Percentiles rank a stretch among this genome's conserved stretches.
phyloP scores from a whole-genome alignment of 2,113 vertebrate species.

The Uria lomvia region DNA sequence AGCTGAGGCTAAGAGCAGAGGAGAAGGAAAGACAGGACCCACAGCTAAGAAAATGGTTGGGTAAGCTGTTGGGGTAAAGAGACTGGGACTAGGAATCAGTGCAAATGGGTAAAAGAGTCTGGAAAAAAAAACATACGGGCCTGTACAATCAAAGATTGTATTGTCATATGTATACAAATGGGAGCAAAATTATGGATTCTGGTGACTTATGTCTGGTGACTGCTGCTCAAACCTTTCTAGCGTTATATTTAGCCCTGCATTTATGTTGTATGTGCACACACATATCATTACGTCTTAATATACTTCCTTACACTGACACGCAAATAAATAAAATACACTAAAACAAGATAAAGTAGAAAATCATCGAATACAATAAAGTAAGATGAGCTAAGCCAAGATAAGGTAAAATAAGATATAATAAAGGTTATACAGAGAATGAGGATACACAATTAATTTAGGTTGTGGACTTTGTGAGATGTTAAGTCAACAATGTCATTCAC shows the following conservation, averaged over 20 bases:
- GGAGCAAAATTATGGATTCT: not conserved
- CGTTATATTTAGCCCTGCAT: not conserved
- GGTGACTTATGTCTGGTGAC: not conserved
- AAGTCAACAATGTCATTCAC: not conserved
- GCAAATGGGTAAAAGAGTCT: not conserved
- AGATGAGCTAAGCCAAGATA: not conserved
- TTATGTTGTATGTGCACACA: not conserved
- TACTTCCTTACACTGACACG: accelerated
- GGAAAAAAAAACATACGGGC: accelerated
- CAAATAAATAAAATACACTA: not conserved
- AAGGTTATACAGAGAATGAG: not conserved
- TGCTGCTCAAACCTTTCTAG: not conserved
- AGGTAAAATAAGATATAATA: not conserved
- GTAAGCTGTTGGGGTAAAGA: not conserved
- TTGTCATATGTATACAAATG: accelerated
- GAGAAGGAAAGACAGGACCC: not conserved
- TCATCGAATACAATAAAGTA: not conserved
- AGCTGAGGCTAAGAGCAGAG: not conserved
- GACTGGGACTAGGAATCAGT: not conserved
- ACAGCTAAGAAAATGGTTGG: not conserved
- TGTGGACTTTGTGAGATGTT: not conserved
- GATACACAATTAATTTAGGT: not conserved
- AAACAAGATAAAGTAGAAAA: not conserved
- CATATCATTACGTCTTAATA: accelerated
- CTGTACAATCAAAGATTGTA: not conserved